Percentiles rank a stretch among this genome's conserved stretches.
These are phyloP conservation scores for Gymnobelideus leadbeateri DNA, from an alignment of 2,113 vertebrate species.

Conservation along the genomic window DNA sequence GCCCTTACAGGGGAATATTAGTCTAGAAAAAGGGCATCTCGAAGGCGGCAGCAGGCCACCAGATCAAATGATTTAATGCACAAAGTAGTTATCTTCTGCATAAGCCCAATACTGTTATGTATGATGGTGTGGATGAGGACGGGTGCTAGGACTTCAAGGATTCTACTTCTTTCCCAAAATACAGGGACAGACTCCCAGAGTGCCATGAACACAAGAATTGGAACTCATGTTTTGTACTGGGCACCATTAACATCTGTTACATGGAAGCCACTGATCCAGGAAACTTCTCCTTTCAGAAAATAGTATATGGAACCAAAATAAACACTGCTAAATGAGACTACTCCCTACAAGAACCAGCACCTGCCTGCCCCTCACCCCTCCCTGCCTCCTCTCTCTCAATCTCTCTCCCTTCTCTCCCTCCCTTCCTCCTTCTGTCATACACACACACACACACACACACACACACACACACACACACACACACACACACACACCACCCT, in stretches of 20 bases:
- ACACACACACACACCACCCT: background rate
- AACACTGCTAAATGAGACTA: constrained; percentile 6
- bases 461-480: background rate
- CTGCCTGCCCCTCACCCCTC: no score
- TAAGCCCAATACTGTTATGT: background rate
- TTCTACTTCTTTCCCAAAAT: background rate
- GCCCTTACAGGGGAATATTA: rapidly evolving
- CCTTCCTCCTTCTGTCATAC: no score
- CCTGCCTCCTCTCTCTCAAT: no score
- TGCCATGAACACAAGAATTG: background rate
- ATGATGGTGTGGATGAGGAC: background rate
- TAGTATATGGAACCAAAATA: constrained; percentile 41
- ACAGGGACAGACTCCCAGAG: background rate
- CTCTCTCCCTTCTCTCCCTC: no score
- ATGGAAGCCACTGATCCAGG: background rate
- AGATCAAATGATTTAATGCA: background rate
- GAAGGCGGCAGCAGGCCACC: background rate
- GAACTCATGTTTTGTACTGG: background rate
- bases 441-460: background rate
- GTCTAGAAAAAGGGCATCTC: rapidly evolving
- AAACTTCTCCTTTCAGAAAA: constrained; percentile 41
- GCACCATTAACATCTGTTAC: background rate
- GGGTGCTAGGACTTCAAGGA: background rate
- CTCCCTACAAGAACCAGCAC: background rate
- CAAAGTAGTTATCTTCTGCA: no score